Evolutionary conservation across 2,888 invertebrate species (phyloP).

Genomic region (Geophilus truncorum): DNA sequence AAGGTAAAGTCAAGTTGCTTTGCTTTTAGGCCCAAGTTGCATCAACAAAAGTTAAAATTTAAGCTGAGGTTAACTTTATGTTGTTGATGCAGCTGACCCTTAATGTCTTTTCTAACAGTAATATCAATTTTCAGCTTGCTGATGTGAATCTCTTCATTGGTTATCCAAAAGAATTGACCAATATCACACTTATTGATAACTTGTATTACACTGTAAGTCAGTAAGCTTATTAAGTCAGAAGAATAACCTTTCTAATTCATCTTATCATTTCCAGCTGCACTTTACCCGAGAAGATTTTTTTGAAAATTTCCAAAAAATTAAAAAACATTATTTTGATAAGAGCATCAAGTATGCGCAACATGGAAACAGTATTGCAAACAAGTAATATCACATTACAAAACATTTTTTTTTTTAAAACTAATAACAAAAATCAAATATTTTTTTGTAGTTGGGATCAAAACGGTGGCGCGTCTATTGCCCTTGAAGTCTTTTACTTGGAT

Average conservation of each 20-base stretch:
- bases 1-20: too few relatives aligned
- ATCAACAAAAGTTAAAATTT: too few relatives aligned
- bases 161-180: background rate
- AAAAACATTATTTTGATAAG: conserved; percentile 8
- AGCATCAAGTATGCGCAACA: background rate
- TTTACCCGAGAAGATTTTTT: background rate
- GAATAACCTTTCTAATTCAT: background rate
- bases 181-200: background rate
- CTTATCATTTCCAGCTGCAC: background rate
- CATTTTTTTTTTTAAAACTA: background rate
- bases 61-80: too few relatives aligned
- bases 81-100: too few relatives aligned
- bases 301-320: conserved; percentile 14
- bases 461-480: conserved; percentile 2
- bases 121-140: background rate
- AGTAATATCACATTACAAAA: background rate
- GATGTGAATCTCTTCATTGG: background rate
- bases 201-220: background rate
- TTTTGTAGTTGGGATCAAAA: background rate
- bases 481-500: conserved; percentile 7
- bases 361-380: background rate
- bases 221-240: background rate
- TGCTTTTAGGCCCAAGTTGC: too few relatives aligned
- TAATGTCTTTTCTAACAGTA: too few relatives aligned
- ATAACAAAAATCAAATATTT: background rate